Evolutionary conservation across 1,140 invertebrate species (phyloP), one percentile per base, ranked within the genome.

Genomic region (Thaumatotibia leucotreta): DNA sequence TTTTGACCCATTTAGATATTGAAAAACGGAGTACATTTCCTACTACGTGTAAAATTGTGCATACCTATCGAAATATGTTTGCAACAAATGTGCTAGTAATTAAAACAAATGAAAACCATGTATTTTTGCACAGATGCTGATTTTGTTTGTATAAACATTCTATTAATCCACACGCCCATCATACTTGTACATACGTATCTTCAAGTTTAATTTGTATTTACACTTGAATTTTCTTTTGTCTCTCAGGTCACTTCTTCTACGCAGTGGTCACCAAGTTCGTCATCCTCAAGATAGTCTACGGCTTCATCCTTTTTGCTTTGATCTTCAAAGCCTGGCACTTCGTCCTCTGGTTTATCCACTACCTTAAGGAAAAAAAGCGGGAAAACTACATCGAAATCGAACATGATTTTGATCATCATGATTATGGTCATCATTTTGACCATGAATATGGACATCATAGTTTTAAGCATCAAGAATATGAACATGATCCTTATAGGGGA

Each of bases 181-280:
- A n/a, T n/a, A n/a, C n/a, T n/a, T n/a, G n/a, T n/a, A n/a, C n/a
- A n/a, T n/a, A n/a, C n/a, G n/a, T n/a, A n/a, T n/a, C n/a, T 29
- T 29, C 27, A 29, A 29, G n/a, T n/a, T 29, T 29, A 29, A 29
- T 4, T 2, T 6, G 2, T 6, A 9, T 27, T 31, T 27, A 62
- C 11, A 32, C 3, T 1, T 64, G 32, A 35, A 14, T 67, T 70
- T 64, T 63, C 50, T 74, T n/a, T 84, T 83, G 69, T 81, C 63
- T 64, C n/a, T 27, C 86, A 90, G 88, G 84, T 61, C 86, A 88
- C 64, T 85, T 90, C 66, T 79, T 87, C 72, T 88, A 88, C 77
- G 80, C 83, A 1, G 82, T 80, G 5, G 88, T 84, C 22, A 83
- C 85, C 11, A 90, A 90, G 63, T 23, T 90, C 0, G 80, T 90